Conservation (phyloP, 2,888 invertebrate genomes). For the Dasysyrphus albostriatus region DNA sequence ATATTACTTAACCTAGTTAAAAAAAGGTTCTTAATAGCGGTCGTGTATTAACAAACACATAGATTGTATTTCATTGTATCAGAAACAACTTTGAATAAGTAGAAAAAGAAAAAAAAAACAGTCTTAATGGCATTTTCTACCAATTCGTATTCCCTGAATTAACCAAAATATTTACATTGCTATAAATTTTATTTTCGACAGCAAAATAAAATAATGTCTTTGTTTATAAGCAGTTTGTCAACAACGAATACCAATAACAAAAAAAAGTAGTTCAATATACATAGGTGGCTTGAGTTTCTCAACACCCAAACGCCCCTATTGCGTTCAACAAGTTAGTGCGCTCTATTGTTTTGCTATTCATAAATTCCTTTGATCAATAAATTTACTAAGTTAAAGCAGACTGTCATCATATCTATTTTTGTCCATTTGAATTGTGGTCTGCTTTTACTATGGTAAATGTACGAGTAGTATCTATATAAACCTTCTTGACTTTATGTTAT, state of each 20-base stretch:
- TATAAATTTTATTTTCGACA: not conserved
- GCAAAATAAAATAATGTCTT: not conserved
- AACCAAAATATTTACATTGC: not conserved
- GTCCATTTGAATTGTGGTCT: conserved; percentile 6
- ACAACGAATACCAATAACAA: not conserved
- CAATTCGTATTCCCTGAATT: not conserved
- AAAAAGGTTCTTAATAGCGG: too few relatives aligned
- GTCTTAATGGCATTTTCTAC: not conserved
- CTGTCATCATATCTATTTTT: conserved; percentile 43
- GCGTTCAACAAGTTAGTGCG: not conserved
- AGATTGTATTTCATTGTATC: too few relatives aligned
- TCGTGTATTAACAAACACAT: too few relatives aligned
- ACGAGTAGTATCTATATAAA: not conserved
- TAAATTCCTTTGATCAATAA: conserved; percentile 15
- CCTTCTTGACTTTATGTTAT: conserved; percentile 21
- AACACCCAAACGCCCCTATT: not conserved
- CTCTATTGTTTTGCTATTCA: not conserved
- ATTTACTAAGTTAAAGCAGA: conserved; percentile 3
- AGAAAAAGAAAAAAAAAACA: too few relatives aligned
- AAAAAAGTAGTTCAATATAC: not conserved
- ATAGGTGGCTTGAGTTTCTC: not conserved
- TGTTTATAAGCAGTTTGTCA: not conserved
- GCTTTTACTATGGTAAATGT: not conserved
- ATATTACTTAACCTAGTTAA: too few relatives aligned
- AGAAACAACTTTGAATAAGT: too few relatives aligned